phyloP scores from a whole-genome alignment of 2,113 vertebrate genomes.

The Dicrurus megarhynchus region DNA sequence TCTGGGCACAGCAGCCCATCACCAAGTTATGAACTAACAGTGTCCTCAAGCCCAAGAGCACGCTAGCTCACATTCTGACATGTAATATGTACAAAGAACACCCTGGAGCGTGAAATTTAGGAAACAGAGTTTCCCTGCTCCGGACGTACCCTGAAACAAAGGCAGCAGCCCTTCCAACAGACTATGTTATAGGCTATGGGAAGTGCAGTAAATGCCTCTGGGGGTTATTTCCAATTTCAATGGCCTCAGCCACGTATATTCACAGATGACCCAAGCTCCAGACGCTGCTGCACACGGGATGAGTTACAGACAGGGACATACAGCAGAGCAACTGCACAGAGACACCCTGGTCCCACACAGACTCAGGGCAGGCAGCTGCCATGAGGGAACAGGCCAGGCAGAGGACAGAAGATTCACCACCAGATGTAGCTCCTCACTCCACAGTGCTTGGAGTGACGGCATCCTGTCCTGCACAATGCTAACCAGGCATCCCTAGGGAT shows the following conservation, averaged over 20 bases:
- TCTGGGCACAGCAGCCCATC: not conserved
- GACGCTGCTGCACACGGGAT: fast-evolving
- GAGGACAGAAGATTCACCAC: not conserved
- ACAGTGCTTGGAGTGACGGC: fast-evolving
- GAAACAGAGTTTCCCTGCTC: not conserved
- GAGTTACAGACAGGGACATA: not conserved
- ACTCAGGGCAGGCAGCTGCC: not conserved
- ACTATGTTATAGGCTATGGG: fast-evolving
- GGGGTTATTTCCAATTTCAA: not conserved
- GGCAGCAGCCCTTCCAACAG: not conserved
- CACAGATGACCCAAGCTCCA: not conserved
- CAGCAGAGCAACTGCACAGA: not conserved
- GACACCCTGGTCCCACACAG: not conserved
- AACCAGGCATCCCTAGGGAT: not conserved
- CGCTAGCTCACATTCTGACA: not conserved
- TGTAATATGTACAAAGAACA: not conserved
- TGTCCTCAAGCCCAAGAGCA: not conserved
- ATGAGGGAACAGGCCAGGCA: not conserved
- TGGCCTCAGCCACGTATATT: fast-evolving
- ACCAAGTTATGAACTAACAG: not conserved
- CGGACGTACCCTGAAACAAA: fast-evolving
- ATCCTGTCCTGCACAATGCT: fast-evolving
- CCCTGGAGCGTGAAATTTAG: not conserved
- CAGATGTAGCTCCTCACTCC: fast-evolving
- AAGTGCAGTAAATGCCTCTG: not conserved